Evolutionary conservation across 2,888 invertebrate species (phyloP).

Genomic region (Auanema freiburgensis): DNA sequence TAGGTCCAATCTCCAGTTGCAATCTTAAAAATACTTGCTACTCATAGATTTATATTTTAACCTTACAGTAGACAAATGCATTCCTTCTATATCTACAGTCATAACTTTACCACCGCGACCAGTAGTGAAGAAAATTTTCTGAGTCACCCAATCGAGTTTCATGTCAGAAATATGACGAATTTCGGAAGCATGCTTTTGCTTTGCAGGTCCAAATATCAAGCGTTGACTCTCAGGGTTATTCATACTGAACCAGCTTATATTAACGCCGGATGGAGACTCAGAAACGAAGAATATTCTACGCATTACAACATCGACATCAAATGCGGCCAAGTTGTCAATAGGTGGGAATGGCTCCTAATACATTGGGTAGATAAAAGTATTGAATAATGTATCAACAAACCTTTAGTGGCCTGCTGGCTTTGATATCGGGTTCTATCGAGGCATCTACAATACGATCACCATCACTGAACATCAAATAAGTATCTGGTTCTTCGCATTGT

Average conservation of each 20-base stretch:
- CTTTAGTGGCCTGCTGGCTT: constrained; percentile 37
- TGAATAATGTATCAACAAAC: constrained; percentile 15
- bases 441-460: constrained; percentile 88
- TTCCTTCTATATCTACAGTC: constrained; percentile 40
- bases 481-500: constrained; percentile 74
- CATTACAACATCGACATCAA: constrained; percentile 63
- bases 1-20: constrained; percentile 87
- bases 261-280: constrained; percentile 61
- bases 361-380: background rate
- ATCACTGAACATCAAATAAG: constrained; percentile 89
- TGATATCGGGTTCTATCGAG: constrained; percentile 70
- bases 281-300: constrained; percentile 55
- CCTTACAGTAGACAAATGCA: constrained; percentile 35
- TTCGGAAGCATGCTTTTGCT: constrained; percentile 38
- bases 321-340: constrained; percentile 56
- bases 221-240: constrained; percentile 59
- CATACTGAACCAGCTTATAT: constrained; percentile 64
- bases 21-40: constrained; percentile 68
- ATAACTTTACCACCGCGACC: constrained; percentile 77
- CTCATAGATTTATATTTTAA: background rate
- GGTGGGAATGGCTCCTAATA: constrained; percentile 47
- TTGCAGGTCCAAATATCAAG: constrained; percentile 48
- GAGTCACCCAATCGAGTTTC: constrained; percentile 88
- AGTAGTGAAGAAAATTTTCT: constrained; percentile 96
- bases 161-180: constrained; percentile 62